Evolutionary conservation across 2,888 invertebrate genomes (phyloP), one percentile per base, ranked within the genome.

Genomic region (Baccha elongata): DNA sequence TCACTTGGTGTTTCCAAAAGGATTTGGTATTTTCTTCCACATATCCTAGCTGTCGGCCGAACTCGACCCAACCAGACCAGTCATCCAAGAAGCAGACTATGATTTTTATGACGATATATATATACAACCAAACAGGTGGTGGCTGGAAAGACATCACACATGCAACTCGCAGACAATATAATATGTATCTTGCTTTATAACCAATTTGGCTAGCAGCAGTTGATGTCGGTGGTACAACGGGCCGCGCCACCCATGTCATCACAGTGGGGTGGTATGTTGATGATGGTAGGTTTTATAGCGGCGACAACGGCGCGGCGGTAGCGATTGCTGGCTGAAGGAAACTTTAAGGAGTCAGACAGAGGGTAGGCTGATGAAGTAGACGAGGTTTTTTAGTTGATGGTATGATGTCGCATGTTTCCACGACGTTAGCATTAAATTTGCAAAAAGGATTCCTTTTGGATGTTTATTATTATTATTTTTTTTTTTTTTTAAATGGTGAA

Each of bases 391-490:
- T 29, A 72, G 67, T 40, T 40, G 15, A 15, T 68, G 83, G 83
- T 72, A 64, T 83, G 83, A 55, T 68, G 68, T 83, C 52, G 83
- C 83, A 83, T 83, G 83, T 73, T 83, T 55, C 73, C 55, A 48
- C 72, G 64, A 83, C 72, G 72, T 83, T 83, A 83, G 68, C 83
- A 78, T 78, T 64, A 83, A 83, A 83, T 83, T 83, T 78, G 68
- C 68, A 73, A 72, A 71, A 68, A 68, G 68, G 68, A 71, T 60
- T 76, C 62, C 53, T 83, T 83, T 78, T 35, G 62, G 78, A 48
- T 42, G 42, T 53, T 78, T 35, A 37, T 32, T 29, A 3, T 48
- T 64, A 5, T 7, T 1, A 26, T 42, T 23, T 44, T 29, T n/a
- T 26, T 44, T 48, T 52, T 55, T 40, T 29, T 60, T 65, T n/a